Conservation (phyloP, 2,113 vertebrate genomes). For the Archocentrus centrarchus region DNA sequence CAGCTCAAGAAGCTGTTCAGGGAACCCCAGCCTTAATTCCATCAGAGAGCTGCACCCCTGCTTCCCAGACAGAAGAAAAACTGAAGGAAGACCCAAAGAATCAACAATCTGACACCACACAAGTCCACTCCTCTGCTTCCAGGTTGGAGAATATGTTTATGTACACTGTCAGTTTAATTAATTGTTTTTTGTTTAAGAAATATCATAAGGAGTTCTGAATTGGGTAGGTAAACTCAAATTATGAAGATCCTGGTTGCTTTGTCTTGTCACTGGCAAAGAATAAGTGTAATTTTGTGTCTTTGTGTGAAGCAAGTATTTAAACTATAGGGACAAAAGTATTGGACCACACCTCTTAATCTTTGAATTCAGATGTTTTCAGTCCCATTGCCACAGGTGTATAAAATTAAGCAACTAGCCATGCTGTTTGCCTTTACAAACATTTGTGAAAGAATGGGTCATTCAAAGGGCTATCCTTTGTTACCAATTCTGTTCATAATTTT, state of each 20-base stretch:
- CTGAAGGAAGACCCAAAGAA: conserved; percentile 58
- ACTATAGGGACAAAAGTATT: too few relatives aligned
- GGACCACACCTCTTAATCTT: too few relatives aligned
- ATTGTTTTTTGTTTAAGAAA: not conserved
- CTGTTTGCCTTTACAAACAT: too few relatives aligned
- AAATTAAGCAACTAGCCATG: too few relatives aligned
- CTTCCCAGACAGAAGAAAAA: conserved; percentile 48
- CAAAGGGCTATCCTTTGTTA: too few relatives aligned
- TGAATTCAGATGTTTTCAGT: too few relatives aligned
- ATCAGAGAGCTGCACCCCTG: conserved; percentile 9
- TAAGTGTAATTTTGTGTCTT: not conserved
- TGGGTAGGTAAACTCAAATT: not conserved
- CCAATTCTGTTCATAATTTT: too few relatives aligned
- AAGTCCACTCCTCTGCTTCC: conserved; percentile 61
- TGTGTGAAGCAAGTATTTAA: not conserved
- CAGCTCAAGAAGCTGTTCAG: not conserved
- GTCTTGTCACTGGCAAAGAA: not conserved
- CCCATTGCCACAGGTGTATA: too few relatives aligned
- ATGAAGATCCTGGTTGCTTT: not conserved
- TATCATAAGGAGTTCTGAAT: not conserved
- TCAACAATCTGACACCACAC: conserved; percentile 33
- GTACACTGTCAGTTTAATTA: not conserved
- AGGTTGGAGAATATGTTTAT: conserved; percentile 61
- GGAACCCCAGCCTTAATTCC: not conserved
- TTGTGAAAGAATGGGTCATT: too few relatives aligned